Evolutionary conservation across 2,888 invertebrate species (phyloP), one percentile per base, ranked within the genome.

Genomic region (Caradrina clavipalpis): DNA sequence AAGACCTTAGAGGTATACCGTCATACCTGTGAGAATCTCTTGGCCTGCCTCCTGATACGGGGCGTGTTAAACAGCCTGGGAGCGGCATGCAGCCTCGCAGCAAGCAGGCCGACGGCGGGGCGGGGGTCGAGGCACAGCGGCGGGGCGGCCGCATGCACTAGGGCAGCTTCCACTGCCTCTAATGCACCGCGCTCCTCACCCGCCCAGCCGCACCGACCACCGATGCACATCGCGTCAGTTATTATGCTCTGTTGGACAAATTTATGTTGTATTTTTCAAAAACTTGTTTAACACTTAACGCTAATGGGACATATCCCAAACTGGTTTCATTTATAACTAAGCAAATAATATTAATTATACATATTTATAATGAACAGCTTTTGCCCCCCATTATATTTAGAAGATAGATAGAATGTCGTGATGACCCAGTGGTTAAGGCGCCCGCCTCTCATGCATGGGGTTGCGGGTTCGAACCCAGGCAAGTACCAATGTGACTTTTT

Each of bases 111-210:
- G 53, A 98, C 97, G 35, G 97, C 97, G 3, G 98, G 98, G 86
- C 98, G 97, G 5, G 99, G 98, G 93, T 99, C 99, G 62, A 99
- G 96, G 91, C 99, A 99, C 47, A 99, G 95, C 7, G 98, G 98
- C 17, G 98, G 98, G 76, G 98, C 97, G 6, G 98, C 98, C 17
- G 98, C 98, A 87, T 98, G 97, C 50, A 99, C 97, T 73, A 99
- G 92, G 83, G 98, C 98, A 76, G 98, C 98, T 92, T 99, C 99
- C 69, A 98, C 93, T 60, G 94, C 94, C 65, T 95, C 95, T 13
- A 94, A 67, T 0, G 97, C 96, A 67, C 98, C 96, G 72, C 97
- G 96, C 88, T 98, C 98, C 79, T 98, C 98, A 31, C 97, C 97
- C 39, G 97, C 97, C 97, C 98, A 98, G 1, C 96, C 96, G 68